Evolutionary conservation across 2,797 vertebrate genomes (phyloP).

Genomic region (Kryptolebias ocellatus): DNA sequence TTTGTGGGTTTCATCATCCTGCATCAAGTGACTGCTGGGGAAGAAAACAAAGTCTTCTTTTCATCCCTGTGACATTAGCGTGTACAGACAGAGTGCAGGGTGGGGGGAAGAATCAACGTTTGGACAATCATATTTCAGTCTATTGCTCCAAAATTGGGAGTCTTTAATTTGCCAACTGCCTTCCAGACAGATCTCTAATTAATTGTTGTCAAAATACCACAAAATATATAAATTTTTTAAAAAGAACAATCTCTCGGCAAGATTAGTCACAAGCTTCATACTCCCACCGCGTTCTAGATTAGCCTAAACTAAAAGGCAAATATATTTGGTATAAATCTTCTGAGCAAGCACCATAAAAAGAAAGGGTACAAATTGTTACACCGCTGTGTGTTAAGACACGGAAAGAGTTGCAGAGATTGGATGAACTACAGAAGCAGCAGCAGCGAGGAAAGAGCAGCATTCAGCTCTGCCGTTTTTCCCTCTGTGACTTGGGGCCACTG

Average conservation of each 20-base stretch:
- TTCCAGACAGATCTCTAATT: constrained; percentile 36
- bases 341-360: constrained; percentile 50
- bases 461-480: constrained; percentile 60
- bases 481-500: constrained; percentile 67
- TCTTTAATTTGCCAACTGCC: constrained; percentile 29
- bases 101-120: constrained; percentile 37
- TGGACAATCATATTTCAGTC: constrained; percentile 50
- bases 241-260: constrained; percentile 43
- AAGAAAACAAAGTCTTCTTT: constrained; percentile 76
- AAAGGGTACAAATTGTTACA: constrained; percentile 59
- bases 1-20: constrained; percentile 84
- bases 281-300: constrained; percentile 48
- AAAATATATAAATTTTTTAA: constrained; percentile 21
- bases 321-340: constrained; percentile 64
- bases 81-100: constrained; percentile 26
- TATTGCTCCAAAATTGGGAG: constrained; percentile 42
- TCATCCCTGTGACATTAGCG: constrained; percentile 69
- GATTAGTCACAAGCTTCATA: constrained; percentile 55
- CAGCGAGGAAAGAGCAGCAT: constrained; percentile 61
- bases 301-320: constrained; percentile 51
- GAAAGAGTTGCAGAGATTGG: constrained; percentile 66
- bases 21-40: constrained; percentile 77
- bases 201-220: constrained; percentile 27
- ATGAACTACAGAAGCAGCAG: constrained; percentile 58
- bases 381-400: constrained; percentile 61